Evolutionary conservation across 2,113 vertebrate species (phyloP), one percentile per base, ranked within the genome.

Genomic region (Emydura subglobosa): DNA sequence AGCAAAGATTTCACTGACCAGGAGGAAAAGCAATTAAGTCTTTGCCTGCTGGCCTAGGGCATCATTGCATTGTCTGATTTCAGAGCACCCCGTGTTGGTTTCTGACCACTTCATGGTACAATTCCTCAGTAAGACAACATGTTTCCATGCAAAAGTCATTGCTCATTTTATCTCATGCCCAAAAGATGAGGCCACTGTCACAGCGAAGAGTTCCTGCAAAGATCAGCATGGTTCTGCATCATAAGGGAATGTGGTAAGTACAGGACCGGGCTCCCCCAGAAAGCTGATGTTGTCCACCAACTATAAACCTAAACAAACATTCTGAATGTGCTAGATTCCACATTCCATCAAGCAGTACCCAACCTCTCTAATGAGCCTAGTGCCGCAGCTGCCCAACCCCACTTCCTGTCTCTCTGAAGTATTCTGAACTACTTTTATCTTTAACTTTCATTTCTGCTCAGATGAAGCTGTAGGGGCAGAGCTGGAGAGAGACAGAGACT

Each of bases 281-380:
- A 39, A 21, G 53, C 0, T 2, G 7, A 84, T 8, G 3, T 29
- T 47, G 8, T 1, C 25, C 54, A 9, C 25, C 14, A 2, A 9
- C n/a, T 1, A 5, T 7, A 10, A 54, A 19, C 1, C n/a, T 61
- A 29, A 1, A 39, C 27, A 13, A 8, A 47, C 9, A 1, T 1
- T 1, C n/a, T 0, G 1, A 49, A 2, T 25, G 1, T 0, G 0
- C 25, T 0, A 0, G 68, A 7, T 53, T 17, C 16, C 72, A 17
- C 65, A 7, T 53, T 17, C 16, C 72, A 17, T 55, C 42, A 16
- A 2, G 5, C 86, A 44, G 76, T 31, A 11, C 7, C 65, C 83
- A 51, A 11, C 31, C 21, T 22, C 65, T 39, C 34, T 39, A 72
- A 72, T 39, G 5, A 55, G 14, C 21, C 55, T 78, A 54, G 5